Evolutionary conservation across 1,140 invertebrate genomes (phyloP).

Genomic region (Drosophila setifemur): DNA sequence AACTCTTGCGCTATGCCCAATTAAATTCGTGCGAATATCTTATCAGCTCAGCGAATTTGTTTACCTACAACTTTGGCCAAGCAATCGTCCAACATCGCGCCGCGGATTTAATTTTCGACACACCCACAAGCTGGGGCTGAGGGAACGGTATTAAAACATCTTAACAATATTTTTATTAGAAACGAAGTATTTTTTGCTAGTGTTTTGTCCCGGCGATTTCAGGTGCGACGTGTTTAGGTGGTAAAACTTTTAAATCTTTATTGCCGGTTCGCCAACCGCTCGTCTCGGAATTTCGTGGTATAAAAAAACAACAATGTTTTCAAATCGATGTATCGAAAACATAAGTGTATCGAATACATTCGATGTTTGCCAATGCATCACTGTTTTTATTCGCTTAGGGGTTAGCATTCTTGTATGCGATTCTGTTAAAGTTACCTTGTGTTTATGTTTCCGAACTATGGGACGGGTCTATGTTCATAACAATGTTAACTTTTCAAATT

Average conservation of each 20-base stretch:
- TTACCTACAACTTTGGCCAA: slow-evolving; percentile 13
- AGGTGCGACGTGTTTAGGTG: neutral
- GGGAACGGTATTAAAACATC: neutral
- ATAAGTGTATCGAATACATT: no score
- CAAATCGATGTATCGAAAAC: no score
- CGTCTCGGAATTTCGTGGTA: neutral
- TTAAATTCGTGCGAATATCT: slow-evolving; percentile 14
- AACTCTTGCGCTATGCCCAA: neutral
- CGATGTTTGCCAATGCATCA: no score
- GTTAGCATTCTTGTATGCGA: no score
- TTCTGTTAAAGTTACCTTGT: no score
- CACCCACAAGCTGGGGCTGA: neutral
- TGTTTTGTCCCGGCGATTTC: neutral
- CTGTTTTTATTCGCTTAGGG: no score
- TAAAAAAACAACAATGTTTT: neutral
- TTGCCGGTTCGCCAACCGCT: neutral
- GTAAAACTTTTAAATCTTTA: neutral
- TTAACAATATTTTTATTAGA: neutral
- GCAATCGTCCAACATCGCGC: slow-evolving; percentile 16
- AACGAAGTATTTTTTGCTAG: neutral
- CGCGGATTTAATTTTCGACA: slow-evolving; percentile 4
- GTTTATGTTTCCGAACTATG: no score
- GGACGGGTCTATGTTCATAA: no score
- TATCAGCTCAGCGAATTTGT: slow-evolving; percentile 40
- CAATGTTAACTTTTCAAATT: no score